Percentiles rank a stretch among this genome's conserved stretches.
phyloP scores from a whole-genome alignment of 2,113 vertebrate genomes.

The Centropus unirufus region DNA sequence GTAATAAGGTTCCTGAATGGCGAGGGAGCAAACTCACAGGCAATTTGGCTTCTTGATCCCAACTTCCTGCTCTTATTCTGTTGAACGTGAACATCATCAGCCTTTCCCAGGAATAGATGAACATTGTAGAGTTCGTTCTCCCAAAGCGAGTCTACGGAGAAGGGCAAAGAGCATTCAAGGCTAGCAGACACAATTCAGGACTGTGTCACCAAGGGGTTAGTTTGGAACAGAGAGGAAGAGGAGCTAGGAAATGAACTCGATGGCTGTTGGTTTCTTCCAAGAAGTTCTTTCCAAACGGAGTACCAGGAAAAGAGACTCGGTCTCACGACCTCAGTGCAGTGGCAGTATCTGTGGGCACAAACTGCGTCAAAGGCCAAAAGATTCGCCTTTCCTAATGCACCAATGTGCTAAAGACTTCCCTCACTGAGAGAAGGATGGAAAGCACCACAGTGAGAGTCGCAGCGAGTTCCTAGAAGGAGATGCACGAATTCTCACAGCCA shows the following conservation, averaged over 20 bases:
- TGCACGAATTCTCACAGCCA: neutral
- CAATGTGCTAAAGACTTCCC: neutral
- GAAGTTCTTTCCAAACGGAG: neutral
- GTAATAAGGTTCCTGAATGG: neutral
- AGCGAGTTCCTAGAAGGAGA: neutral
- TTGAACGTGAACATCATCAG: neutral
- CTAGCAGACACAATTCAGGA: neutral
- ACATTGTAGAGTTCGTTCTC: fast-evolving
- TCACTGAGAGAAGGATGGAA: neutral
- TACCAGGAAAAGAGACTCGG: neutral
- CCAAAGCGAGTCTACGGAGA: neutral
- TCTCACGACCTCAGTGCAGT: neutral
- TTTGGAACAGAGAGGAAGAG: neutral
- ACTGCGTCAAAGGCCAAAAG: neutral
- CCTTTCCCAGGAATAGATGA: neutral
- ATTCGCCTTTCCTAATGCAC: neutral
- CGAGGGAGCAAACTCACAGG: neutral
- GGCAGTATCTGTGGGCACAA: fast-evolving
- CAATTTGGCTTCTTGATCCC: neutral
- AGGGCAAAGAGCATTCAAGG: neutral
- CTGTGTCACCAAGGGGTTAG: neutral
- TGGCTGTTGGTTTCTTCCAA: too few relatives aligned
- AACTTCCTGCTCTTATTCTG: neutral
- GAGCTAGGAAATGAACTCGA: neutral
- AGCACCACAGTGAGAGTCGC: fast-evolving